phyloP scores from a whole-genome alignment of 2,113 vertebrate species.

The Romanogobio albipinnatus region DNA sequence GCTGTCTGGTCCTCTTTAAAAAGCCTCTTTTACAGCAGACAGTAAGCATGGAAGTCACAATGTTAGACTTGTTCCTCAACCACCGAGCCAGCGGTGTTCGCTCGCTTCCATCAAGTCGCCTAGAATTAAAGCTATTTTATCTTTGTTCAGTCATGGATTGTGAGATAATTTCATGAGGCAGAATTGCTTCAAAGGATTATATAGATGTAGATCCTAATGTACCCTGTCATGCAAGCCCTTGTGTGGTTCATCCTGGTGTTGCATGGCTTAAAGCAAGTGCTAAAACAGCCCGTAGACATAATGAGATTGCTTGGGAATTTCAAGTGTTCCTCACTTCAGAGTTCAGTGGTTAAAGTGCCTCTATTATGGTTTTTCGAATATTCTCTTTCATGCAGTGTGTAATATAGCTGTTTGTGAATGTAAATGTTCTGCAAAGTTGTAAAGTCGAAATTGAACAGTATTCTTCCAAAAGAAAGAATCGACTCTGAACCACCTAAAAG shows the following conservation, averaged over 20 bases:
- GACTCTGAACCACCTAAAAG: too few relatives aligned
- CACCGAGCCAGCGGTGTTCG: constrained; percentile 22
- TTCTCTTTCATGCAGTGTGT: too few relatives aligned
- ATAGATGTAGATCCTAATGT: constrained; percentile 32
- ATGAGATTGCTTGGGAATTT: constrained; percentile 11
- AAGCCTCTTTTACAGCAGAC: constrained; percentile 49
- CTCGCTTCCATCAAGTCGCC: not conserved
- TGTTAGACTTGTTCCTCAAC: constrained; percentile 51
- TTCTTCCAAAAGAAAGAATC: too few relatives aligned
- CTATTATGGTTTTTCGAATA: too few relatives aligned
- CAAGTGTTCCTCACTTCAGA: not conserved
- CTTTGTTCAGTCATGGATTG: not conserved
- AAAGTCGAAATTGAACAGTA: too few relatives aligned
- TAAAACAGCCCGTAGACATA: constrained; percentile 1
- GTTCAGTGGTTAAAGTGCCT: not conserved
- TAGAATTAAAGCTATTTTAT: constrained; percentile 25
- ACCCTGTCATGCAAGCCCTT: not conserved
- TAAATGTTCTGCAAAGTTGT: too few relatives aligned
- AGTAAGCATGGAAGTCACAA: constrained; percentile 35
- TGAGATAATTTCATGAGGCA: constrained; percentile 8
- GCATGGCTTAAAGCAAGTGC: not conserved
- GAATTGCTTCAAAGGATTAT: constrained; percentile 17
- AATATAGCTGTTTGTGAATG: too few relatives aligned
- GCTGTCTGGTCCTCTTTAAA: constrained; percentile 69
- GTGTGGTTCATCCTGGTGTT: not conserved